phyloP scores from a whole-genome alignment of 2,797 vertebrate genomes.

The Liasis olivaceus region DNA sequence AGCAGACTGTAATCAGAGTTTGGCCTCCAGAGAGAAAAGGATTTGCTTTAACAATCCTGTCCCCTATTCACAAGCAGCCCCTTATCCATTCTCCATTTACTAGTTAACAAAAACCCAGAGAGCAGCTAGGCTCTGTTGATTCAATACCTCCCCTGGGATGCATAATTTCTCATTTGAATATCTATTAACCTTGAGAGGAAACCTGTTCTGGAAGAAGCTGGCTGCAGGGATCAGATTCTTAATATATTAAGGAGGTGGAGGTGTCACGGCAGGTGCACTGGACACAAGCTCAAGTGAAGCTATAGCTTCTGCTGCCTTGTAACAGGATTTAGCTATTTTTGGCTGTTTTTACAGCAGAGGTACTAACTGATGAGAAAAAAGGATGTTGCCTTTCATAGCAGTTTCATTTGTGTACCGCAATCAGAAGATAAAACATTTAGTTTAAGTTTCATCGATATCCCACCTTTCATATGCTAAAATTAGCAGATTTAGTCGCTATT shows the following conservation, averaged over 20 bases:
- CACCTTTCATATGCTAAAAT: neutral
- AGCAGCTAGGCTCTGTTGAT: constrained; percentile 48
- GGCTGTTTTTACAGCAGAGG: neutral
- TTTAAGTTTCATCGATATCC: neutral
- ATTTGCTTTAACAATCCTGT: rapidly evolving
- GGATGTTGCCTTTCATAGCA: neutral
- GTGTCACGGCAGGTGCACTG: no score
- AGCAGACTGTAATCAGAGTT: neutral
- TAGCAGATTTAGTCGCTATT: neutral
- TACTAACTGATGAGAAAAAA: neutral
- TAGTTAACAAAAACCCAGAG: constrained; percentile 45
- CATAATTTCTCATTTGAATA: constrained; percentile 60
- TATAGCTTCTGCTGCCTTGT: neutral
- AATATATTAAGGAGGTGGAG: neutral
- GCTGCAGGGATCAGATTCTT: neutral
- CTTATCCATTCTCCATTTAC: constrained; percentile 10
- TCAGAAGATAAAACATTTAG: neutral
- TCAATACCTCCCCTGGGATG: constrained; percentile 33
- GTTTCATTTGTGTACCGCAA: neutral
- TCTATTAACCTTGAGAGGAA: constrained; percentile 27
- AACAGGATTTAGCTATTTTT: neutral
- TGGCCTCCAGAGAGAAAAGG: neutral
- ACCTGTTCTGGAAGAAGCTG: neutral
- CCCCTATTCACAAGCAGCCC: neutral
- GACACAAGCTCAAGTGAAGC: neutral